Conservation (phyloP, 2,888 invertebrate species). For the Hermaeophaga mercurialis region DNA sequence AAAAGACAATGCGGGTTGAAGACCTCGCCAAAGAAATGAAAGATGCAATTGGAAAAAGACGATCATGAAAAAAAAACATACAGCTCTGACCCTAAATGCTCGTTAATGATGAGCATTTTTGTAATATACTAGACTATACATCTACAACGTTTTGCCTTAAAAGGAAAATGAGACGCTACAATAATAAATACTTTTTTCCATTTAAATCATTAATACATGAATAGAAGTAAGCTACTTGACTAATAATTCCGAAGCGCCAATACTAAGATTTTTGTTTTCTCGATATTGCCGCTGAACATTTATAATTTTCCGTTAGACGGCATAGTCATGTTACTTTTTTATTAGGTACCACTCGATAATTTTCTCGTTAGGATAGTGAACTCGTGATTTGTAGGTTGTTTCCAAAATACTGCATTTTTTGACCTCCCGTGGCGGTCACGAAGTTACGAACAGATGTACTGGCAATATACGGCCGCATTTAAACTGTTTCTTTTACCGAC, state of each 20-base stretch:
- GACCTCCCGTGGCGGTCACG: slow-evolving; percentile 10
- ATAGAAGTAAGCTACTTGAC: not conserved
- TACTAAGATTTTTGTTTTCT: not conserved
- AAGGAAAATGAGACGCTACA: no score
- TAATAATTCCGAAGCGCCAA: no score
- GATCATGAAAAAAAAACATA: no score
- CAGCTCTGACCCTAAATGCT: no score
- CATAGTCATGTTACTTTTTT: slow-evolving; percentile 1
- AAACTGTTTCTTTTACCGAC: not conserved
- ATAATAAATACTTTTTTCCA: no score
- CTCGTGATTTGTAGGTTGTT: slow-evolving; percentile 8
- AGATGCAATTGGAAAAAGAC: no score
- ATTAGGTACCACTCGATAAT: slow-evolving; percentile 3
- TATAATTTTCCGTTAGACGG: slow-evolving; percentile 22
- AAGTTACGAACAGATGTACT: slow-evolving; percentile 5
- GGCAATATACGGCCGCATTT: not conserved
- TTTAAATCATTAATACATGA: no score
- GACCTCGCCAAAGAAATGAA: no score
- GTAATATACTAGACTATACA: no score
- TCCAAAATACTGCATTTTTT: slow-evolving; percentile 11
- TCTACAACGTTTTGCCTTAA: no score
- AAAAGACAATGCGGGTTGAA: no score
- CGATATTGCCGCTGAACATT: slow-evolving; percentile 29
- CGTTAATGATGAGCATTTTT: no score
- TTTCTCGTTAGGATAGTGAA: slow-evolving; percentile 8